Evolutionary conservation across 2,113 vertebrate genomes (phyloP).

Genomic region (Bubo scandiacus): DNA sequence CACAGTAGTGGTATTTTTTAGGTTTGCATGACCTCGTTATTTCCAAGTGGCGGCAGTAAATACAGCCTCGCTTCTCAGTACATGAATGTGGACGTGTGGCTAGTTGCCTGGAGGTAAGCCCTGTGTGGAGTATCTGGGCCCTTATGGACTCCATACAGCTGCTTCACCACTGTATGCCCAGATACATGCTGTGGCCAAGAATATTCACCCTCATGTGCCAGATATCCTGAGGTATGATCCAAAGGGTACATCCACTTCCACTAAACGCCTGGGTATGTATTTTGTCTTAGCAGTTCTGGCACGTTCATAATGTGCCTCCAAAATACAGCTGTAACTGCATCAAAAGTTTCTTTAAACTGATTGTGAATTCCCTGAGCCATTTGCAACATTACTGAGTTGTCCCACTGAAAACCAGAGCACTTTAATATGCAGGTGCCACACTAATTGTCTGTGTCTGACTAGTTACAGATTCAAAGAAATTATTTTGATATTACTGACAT

Average conservation of each 20-base stretch:
- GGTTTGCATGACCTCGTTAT: not conserved
- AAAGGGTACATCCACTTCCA: not conserved
- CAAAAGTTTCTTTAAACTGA: not conserved
- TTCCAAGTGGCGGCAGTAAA: not conserved
- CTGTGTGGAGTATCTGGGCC: too few relatives aligned
- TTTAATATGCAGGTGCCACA: rapidly evolving
- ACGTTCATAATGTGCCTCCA: not conserved
- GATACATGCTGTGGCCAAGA: not conserved
- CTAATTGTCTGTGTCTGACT: rapidly evolving
- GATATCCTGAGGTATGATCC: not conserved
- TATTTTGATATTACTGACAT: not conserved
- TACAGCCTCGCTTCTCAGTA: not conserved
- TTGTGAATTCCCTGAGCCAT: not conserved
- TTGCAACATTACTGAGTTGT: not conserved
- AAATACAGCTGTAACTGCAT: not conserved
- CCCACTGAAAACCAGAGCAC: not conserved
- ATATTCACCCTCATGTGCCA: not conserved
- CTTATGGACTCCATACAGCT: not conserved
- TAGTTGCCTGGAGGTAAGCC: not conserved
- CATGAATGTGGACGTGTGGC: too few relatives aligned
- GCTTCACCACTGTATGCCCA: not conserved
- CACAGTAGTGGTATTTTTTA: not conserved
- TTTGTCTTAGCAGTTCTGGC: not conserved
- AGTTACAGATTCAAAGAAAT: not conserved
- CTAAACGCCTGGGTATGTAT: not conserved